A percentile compares a stretch with the other conserved stretches of the same genome.
Conservation (phyloP, 2,888 invertebrate genomes). For the Lobophora halterata region DNA sequence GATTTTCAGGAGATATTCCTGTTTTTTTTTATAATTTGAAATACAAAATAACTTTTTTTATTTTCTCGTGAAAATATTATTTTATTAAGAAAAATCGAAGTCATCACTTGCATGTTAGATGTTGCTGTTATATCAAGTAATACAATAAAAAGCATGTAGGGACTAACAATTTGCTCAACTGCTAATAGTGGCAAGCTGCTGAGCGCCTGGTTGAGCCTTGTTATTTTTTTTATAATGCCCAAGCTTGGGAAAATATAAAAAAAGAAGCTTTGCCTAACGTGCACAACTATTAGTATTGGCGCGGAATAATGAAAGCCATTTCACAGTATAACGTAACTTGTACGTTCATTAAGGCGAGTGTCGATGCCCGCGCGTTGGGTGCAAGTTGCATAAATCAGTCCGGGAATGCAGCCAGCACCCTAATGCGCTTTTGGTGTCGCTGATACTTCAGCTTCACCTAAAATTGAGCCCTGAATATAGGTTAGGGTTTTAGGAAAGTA, state of each 20-base stretch:
- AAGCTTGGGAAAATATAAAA: neutral
- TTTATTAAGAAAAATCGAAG: too few species aligned
- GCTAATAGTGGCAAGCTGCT: too few species aligned
- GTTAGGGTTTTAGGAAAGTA: conserved; percentile 4
- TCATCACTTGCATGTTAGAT: too few species aligned
- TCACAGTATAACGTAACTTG: conserved; percentile 68
- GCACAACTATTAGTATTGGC: conserved; percentile 63
- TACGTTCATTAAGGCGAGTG: conserved; percentile 72
- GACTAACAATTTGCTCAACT: too few species aligned
- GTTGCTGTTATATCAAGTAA: too few species aligned
- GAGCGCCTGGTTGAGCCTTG: too few species aligned
- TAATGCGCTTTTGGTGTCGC: conserved; percentile 78
- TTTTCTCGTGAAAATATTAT: too few species aligned
- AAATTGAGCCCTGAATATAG: conserved; percentile 39
- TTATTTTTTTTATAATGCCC: too few species aligned
- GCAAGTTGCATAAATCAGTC: conserved; percentile 76
- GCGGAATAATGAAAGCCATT: conserved; percentile 71
- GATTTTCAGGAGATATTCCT: too few species aligned
- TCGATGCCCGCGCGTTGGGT: conserved; percentile 65
- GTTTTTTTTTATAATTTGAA: too few species aligned
- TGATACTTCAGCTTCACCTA: conserved; percentile 59
- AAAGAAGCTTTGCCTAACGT: conserved; percentile 32
- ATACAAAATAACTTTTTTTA: too few species aligned
- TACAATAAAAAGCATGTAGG: too few species aligned
- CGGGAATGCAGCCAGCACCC: conserved; percentile 68